Evolutionary conservation across 2,797 vertebrate species (phyloP).

Genomic region (Erpetoichthys calabaricus): DNA sequence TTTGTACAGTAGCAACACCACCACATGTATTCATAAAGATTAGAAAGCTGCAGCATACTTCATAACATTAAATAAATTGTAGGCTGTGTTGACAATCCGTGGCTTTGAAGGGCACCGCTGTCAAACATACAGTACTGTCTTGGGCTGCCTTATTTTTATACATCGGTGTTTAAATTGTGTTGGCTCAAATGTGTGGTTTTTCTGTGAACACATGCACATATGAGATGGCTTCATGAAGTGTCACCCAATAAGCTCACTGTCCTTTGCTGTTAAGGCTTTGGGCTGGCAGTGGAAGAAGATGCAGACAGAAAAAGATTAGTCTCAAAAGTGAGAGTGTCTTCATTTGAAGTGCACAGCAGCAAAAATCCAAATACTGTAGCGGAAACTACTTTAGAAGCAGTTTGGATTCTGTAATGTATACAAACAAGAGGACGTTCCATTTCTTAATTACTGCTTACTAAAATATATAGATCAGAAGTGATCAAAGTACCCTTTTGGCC

Average conservation of each 20-base stretch:
- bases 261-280: not conserved
- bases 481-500: too few relatives aligned
- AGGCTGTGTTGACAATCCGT: constrained; percentile 30
- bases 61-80: constrained; percentile 42
- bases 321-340: too few relatives aligned
- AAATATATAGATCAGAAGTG: too few relatives aligned
- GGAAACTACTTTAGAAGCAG: too few relatives aligned
- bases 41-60: constrained; percentile 22
- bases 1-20: constrained; percentile 25
- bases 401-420: too few relatives aligned
- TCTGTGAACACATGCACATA: not conserved
- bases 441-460: too few relatives aligned
- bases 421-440: too few relatives aligned
- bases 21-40: constrained; percentile 34
- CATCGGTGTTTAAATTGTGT: constrained; percentile 5
- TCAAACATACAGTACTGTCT: constrained; percentile 31
- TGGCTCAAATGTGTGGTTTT: constrained; percentile 1
- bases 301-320: too few relatives aligned
- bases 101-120: constrained; percentile 23
- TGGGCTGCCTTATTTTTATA: constrained; percentile 11
- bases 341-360: too few relatives aligned
- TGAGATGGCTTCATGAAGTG: not conserved
- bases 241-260: not conserved
- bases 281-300: too few relatives aligned
- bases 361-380: too few relatives aligned